Evolutionary conservation across 2,797 vertebrate species (phyloP), one percentile per base, ranked within the genome.

Genomic region (Mus spretus): DNA sequence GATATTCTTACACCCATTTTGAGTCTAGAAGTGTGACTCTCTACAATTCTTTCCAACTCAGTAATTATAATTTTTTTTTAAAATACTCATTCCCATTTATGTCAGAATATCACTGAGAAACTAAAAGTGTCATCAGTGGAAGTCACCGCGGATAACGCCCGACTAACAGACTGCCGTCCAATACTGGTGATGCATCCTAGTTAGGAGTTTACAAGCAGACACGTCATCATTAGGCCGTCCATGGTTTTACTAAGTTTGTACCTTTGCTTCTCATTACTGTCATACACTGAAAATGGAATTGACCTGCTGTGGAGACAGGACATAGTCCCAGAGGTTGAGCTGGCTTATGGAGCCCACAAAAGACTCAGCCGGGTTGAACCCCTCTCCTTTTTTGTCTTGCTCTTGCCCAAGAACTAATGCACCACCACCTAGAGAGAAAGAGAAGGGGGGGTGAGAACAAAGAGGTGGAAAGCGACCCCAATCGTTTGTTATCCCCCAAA

Each of bases 321-420:
- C 99, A 40, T 98, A 98, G 98, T 99, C 99, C 99, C 99, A 99
- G 97, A 99, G 99, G 98, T 99, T 99, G 91, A 99, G 99, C 78
- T 99, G 99, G 98, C 99, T 99, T 97, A 99, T 98, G 94, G 99
- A 99, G n/a, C 99, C 99, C 59, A 99, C 99, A 89, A 99, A 99
- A 90, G 99, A 99, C 98, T 99, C 99, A 1, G 99, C 99, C 50
- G 99, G 99, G 97, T 99, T 99, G 98, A 99, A 99, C 81, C 99
- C 99, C 85, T 99, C 99, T 19, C 99, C 99, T 97, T 99, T 99
- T 98, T 99, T 98, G 98, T 99, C 99, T 98, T 99, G 99, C 93
- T 99, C 99, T 98, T 99, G 99, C 95, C 99, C 99, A 87, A 99
- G 98, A 24, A 99, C 99, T 96, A 99, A 98, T 0, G 99, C 99